Evolutionary conservation across 92 coral and sea anemone species (phyloP).

Genomic region (Bergia puertoricense): DNA sequence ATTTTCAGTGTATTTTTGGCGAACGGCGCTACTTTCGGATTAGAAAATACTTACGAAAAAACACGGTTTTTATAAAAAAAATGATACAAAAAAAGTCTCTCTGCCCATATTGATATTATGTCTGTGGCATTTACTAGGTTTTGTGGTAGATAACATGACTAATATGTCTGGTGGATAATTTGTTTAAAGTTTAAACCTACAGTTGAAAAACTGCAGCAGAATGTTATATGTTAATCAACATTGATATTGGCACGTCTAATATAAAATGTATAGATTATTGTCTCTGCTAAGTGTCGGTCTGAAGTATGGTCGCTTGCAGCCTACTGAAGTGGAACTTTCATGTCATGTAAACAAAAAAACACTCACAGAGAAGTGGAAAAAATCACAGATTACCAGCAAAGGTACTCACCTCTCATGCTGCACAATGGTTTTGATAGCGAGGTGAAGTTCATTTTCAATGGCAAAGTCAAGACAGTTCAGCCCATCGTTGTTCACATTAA

Average conservation of each 20-base stretch:
- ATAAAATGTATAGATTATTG: no score
- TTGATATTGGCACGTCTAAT: no score
- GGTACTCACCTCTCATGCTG: constrained; percentile 57
- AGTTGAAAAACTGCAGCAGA: no score
- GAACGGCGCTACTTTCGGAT: background rate
- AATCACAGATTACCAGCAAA: background rate
- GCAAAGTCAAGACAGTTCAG: constrained; percentile 68
- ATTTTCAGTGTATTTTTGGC: background rate
- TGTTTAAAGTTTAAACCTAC: no score
- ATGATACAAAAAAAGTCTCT: no score
- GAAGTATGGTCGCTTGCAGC: background rate
- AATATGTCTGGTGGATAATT: no score
- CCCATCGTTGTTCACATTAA: constrained; percentile 42
- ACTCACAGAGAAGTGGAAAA: background rate
- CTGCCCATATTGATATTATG: no score
- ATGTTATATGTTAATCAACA: no score
- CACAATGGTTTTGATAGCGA: constrained; percentile 57
- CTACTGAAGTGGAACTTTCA: constrained; percentile 12
- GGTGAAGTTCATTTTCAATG: constrained; percentile 51
- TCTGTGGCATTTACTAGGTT: no score
- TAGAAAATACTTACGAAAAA: no score
- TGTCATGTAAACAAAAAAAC: background rate
- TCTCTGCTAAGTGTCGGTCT: background rate
- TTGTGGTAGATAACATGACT: no score
- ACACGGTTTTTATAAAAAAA: no score